Evolutionary conservation across 1,140 invertebrate species (phyloP), one percentile per base, ranked within the genome.

Genomic region (Melitaea cinxia): DNA sequence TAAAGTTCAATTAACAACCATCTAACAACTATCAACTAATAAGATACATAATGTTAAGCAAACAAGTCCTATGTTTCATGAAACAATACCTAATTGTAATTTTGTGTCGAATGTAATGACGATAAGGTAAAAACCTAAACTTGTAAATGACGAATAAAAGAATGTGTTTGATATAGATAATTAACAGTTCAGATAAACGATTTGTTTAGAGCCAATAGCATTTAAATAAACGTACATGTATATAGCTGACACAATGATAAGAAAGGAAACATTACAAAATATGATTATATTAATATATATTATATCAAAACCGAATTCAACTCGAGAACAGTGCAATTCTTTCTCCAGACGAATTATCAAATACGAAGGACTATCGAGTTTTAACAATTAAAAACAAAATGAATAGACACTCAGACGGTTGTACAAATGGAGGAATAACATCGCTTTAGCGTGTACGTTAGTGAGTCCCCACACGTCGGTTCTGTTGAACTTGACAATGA

Each of bases 401-500:
- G 24, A 52, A 14, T 26, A 14, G 26, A 24, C 49, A 28, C 24
- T 7, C 26, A 30, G 26, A 52, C 49, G 19, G n/a, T 52, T 52
- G 15, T 15, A 30, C 17, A 30, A 52, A 52, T 52, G 23, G 24
- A 23, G 47, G 9, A 45, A 19, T 5, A 19, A 19, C 39, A 39
- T 37, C 37, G 6, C 17, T 30, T 33, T 23, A 26, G 28, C 50
- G 30, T 50, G 5, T 53, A 33, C 17, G 53, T 56, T 64, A 56
- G 54, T 47, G 21, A 82, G 68, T 74, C 68, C 52, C 61, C 28
- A 72, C 75, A 73, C 78, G 75, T 80, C 58, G 57, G 37, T 78
- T 80, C 72, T 75, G 68, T 76, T 83, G 80, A 84, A 88, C 83
- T 85, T 88, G 82, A 85, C 82, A 85, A 82, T 83, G 82, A 82